Base-by-base conservation (phyloP, 2,797 vertebrate genomes). In the Lagorchestes hirsutus region DNA sequence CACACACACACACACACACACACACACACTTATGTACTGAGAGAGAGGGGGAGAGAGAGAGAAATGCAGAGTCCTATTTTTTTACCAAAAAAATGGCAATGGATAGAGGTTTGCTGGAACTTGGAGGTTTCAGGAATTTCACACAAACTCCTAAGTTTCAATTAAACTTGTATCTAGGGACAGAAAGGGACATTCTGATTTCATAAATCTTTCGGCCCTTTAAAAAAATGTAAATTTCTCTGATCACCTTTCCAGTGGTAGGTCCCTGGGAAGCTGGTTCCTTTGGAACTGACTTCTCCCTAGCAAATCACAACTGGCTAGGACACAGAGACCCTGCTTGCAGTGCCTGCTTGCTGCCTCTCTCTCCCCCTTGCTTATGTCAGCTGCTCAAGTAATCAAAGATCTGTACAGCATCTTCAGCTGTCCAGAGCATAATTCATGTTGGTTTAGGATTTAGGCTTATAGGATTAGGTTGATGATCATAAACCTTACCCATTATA, bases 401-500 rank as follows among this genome's bases (percentile, higher is more conserved):
- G 97, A 91, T 93, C 91, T 94, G 50, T 92, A 57, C 87, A 54
- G 57, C 95, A 95, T 55, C 92, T 93, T 59, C 94, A 54, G 46
- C 93, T 40, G 9, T 91, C 94, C 96, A 91, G 46, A 97, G 95
- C 74, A 54, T 90, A 93, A 97, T 96, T 97, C 95, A 93, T 95
- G 96, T 92, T 96, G 74, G 93, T 93, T 97, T 98, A 97, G 93
- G 93, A 97, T 94, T 97, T 97, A 97, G 95, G 96, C 55, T 97
- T 97, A 97, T 74, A 90, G 96, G 96, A 97, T 97, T 98, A 98
- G 92, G 50, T 95, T 94, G 95, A 97, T 0, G 57, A 97, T 97
- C 97, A 96, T 96, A 97, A 98, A 97, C 93, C 96, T 95, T 93
- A 29, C 95, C 97, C 92, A 97, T 98, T 97, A 98, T 97, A 96